Base-by-base conservation (phyloP, 2,797 vertebrate genomes). In the Thamnophis elegans region DNA sequence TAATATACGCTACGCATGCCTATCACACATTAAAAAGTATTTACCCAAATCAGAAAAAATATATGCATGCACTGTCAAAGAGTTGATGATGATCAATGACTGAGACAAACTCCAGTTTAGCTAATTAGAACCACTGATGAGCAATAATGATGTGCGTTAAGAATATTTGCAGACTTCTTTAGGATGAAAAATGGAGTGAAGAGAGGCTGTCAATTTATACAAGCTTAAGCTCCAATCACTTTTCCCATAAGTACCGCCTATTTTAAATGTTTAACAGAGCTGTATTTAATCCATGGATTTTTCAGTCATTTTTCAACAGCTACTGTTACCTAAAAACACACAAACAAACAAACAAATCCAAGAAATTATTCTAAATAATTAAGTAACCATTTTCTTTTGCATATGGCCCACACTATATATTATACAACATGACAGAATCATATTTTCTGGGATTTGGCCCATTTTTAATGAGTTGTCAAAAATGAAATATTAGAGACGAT, bases 51-150 rank as follows among this genome's bases (percentile, higher is more conserved):
- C 94, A 36, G 36, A 88, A 51, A 65, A 95, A 94, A 95, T 91
- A 94, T 95, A 97, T 93, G 95, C 96, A 97, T 85, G 93, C 94
- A 97, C 96, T 98, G 98, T 98, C 98, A 98, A 96, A 97, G 96
- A 97, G 96, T 22, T 98, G 98, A 98, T 98, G 97, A 98, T 98
- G 97, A 98, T 98, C 97, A 98, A 98, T 98, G 98, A 97, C 97
- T 97, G 96, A 98, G 96, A 98, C 96, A 98, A 97, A 98, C 95
- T 98, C 97, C 97, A 97, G 97, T 97, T 98, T 97, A 98, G 97
- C 97, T 98, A 98, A 98, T 98, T 98, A 98, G 97, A 98, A 97
- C 95, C 97, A 97, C 98, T 98, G 98, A 98, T 98, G 97, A 98
- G 98, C 97, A 97, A 98, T 98, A 98, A 98, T 97, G 97, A 98